Evolutionary conservation across 2,888 invertebrate species (phyloP).

Genomic region (Cylloceria caligata): DNA sequence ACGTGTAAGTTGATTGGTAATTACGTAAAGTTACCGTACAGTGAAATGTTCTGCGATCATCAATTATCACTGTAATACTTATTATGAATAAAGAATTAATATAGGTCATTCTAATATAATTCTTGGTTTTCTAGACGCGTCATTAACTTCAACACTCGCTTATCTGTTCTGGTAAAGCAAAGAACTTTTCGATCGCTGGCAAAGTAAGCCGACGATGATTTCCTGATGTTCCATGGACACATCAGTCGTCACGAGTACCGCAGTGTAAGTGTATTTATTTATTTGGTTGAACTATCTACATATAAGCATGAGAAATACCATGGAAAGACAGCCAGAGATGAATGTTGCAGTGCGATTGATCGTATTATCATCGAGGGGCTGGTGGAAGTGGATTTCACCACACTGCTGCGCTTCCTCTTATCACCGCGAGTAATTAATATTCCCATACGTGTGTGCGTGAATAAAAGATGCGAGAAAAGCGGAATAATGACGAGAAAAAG

Average conservation of each 20-base stretch:
- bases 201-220: slow-evolving; percentile 51
- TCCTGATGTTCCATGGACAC: slow-evolving; percentile 52
- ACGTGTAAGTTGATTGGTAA: no score
- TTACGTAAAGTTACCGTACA: no score
- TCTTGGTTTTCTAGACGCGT: slow-evolving; percentile 45
- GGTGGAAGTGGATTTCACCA: slow-evolving; percentile 12
- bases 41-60: not conserved
- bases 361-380: slow-evolving; percentile 15
- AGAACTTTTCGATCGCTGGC: slow-evolving; percentile 22
- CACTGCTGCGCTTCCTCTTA: slow-evolving; percentile 52
- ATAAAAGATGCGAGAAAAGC: slow-evolving; percentile 50
- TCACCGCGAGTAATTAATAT: slow-evolving; percentile 80
- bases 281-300: slow-evolving; percentile 76
- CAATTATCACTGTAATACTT: slow-evolving; percentile 1
- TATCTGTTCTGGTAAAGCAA: slow-evolving; percentile 14
- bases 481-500: slow-evolving; percentile 46
- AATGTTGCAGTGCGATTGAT: slow-evolving; percentile 15
- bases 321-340: not conserved
- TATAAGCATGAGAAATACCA: not conserved
- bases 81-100: slow-evolving; percentile 58
- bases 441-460: slow-evolving; percentile 67
- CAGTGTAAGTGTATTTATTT: slow-evolving; percentile 27
- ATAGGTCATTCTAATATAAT: slow-evolving; percentile 57
- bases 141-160: slow-evolving; percentile 50
- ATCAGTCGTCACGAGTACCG: slow-evolving; percentile 25